Conservation (phyloP, 2,888 invertebrate species). For the Callimorpha dominula region DNA sequence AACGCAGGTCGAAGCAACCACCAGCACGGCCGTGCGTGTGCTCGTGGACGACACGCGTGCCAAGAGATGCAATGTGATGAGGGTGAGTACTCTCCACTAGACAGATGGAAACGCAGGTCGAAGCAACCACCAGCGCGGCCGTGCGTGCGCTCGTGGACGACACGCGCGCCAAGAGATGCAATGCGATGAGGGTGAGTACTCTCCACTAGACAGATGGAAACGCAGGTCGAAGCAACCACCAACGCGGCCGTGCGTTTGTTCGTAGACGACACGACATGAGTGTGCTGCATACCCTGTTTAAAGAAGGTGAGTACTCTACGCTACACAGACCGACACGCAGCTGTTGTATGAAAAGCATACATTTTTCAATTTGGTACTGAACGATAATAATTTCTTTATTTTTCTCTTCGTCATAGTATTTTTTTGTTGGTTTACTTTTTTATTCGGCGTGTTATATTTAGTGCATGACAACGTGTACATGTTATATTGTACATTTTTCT, state of each 20-base stretch:
- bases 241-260: constrained; percentile 91
- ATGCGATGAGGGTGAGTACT: constrained; percentile 94
- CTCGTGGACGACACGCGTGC: constrained; percentile 90
- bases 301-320: constrained; percentile 92
- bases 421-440: no score
- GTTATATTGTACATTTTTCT: not conserved
- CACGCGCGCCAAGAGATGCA: constrained; percentile 90
- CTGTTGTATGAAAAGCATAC: no score
- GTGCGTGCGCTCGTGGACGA: constrained; percentile 90
- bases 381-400: no score
- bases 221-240: constrained; percentile 91
- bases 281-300: constrained; percentile 75
- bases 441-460: no score
- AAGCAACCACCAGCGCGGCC: constrained; percentile 91
- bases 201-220: not conserved
- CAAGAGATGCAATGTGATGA: constrained; percentile 93
- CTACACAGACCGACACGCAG: not conserved
- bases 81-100: constrained; percentile 87
- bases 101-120: constrained; percentile 82
- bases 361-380: no score
- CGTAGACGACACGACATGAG: constrained; percentile 91
- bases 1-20: constrained; percentile 90
- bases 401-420: no score
- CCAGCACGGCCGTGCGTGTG: constrained; percentile 90
- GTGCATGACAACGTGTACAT: no score